Conservation (phyloP, 2,797 vertebrate genomes). For the Leucoraja ocellata region DNA sequence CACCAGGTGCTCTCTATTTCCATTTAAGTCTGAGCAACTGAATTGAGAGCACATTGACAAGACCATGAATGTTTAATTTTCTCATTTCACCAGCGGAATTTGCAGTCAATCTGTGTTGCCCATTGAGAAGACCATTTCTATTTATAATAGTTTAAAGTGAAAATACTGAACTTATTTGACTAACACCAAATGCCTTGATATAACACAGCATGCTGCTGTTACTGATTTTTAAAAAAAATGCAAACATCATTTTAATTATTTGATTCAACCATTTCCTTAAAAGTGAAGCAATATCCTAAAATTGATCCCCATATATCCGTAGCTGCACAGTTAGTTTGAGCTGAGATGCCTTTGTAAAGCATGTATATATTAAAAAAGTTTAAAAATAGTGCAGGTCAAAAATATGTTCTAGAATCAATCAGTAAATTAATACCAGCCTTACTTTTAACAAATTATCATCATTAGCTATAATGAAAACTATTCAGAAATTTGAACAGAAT, state of each 20-base stretch:
- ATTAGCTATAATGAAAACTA: background rate
- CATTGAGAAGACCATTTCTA: background rate
- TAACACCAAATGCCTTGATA: background rate
- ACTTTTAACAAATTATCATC: background rate
- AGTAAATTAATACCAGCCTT: background rate
- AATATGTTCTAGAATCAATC: background rate
- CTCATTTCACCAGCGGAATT: background rate
- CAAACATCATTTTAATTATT: background rate
- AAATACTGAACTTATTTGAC: background rate
- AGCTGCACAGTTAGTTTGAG: background rate
- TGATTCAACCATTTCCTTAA: background rate
- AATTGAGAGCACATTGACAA: background rate
- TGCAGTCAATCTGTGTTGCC: background rate
- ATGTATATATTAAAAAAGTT: too few relatives aligned
- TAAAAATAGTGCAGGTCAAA: too few relatives aligned
- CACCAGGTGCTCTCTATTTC: background rate
- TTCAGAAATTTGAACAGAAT: background rate
- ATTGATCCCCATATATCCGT: too few relatives aligned
- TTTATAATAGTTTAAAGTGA: background rate
- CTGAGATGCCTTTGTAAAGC: too few relatives aligned
- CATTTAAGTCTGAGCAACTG: background rate
- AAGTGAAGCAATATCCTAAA: background rate
- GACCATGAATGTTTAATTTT: conserved; percentile 12
- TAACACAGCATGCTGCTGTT: background rate
- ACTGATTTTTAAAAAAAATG: background rate